Conservation (phyloP, 2,113 vertebrate species). For the Ancistrus triradiatus region DNA sequence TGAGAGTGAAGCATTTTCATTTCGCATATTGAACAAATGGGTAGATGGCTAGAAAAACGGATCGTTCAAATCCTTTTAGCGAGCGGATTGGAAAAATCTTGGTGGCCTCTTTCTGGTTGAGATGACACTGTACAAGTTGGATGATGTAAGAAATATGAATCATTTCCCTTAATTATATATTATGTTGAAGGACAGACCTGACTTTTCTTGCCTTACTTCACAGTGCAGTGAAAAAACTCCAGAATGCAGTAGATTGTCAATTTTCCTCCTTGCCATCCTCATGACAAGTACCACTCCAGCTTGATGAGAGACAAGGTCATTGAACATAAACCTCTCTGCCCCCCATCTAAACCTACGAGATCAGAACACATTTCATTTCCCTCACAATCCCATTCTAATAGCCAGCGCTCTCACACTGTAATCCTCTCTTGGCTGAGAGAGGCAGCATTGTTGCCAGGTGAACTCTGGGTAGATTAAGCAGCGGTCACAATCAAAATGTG, state of each 20-base stretch:
- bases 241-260: background rate
- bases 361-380: slow-evolving; percentile 4
- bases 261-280: background rate
- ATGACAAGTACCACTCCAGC: background rate
- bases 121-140: background rate
- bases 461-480: background rate
- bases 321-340: background rate
- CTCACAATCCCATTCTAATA: slow-evolving; percentile 4
- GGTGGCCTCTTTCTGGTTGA: background rate
- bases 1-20: slow-evolving; percentile 38
- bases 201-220: background rate
- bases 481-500: background rate
- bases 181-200: no score
- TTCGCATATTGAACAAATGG: slow-evolving; percentile 32
- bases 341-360: slow-evolving; percentile 2
- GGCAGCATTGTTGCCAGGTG: background rate
- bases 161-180: background rate
- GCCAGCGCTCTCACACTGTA: background rate
- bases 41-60: background rate
- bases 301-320: slow-evolving; percentile 17
- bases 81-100: slow-evolving; percentile 9
- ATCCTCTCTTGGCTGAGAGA: background rate
- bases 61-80: slow-evolving; percentile 20
- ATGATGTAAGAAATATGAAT: background rate
- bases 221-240: background rate